Evolutionary conservation across 2,888 invertebrate genomes (phyloP), one percentile per base, ranked within the genome.

Genomic region (Pteria penguin): DNA sequence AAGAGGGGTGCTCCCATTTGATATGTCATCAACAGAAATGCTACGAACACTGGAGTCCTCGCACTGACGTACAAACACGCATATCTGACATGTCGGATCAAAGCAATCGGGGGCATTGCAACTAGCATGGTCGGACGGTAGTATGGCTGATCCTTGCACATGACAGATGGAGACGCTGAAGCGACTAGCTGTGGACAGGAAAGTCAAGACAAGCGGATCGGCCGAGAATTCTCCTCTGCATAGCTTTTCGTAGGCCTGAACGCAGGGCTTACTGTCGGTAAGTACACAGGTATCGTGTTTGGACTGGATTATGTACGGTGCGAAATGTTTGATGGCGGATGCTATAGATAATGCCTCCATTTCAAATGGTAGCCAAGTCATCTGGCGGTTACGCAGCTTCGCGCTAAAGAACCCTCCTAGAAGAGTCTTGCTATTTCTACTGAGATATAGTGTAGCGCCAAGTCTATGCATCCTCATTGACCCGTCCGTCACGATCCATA

Each of bases 321-420:
- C 75, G 52, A 79, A 85, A 55, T 85, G 82, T 54, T 82, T 80
- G 1, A 82, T 60, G 5, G 81, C 75, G 3, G 79, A 69, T 0
- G 76, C 76, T 8, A 84, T 85, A 27, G 72, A 66, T 24, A 86
- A 54, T 8, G 84, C 83, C 45, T 84, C 82, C 0, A 85, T 71
- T 57, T 85, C 82, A 60, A 80, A 84, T 0, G 81, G 83, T 33
- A 84, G 45, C 80, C 84, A 84, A 5, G 75, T 45, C 2, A 80
- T 76, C 70, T 83, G 84, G 29, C 79, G 76, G 62, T 81, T 78
- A 27, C 81, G 57, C 1, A 85, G 71, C 63, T 83, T 84, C 1
- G 84, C 81, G 70, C 76, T 82, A 60, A 84, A 85, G 72, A 84
- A 84, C 0, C 81, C 84, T n/a, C 78, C 81, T 2, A 85, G 63